Evolutionary conservation across 2,113 vertebrate genomes (phyloP).

Genomic region (Oceanites oceanicus): DNA sequence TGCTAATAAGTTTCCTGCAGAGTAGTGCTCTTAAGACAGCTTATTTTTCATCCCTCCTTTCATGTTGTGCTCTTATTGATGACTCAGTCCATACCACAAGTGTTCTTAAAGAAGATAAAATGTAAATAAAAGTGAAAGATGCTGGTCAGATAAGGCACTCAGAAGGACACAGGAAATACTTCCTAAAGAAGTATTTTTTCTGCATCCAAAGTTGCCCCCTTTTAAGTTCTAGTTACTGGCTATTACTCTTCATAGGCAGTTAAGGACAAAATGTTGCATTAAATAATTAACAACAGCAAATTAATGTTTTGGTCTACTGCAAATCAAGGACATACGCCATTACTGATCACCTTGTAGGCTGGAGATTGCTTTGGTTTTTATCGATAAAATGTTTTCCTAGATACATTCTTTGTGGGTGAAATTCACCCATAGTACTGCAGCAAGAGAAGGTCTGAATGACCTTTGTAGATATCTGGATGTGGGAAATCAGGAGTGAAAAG

Average conservation of each 20-base stretch:
- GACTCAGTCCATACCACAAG: conserved; percentile 61
- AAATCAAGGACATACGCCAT: not conserved
- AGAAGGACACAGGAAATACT: conserved; percentile 62
- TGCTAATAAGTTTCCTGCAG: conserved; percentile 77
- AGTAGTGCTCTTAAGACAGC: conserved; percentile 71
- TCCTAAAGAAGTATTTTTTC: conserved; percentile 13
- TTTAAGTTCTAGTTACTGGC: conserved; percentile 34
- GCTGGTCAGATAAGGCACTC: conserved; percentile 52
- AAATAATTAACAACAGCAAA: conserved; percentile 22
- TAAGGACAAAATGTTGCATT: conserved; percentile 17
- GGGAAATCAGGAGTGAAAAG: not conserved
- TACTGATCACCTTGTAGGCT: not conserved
- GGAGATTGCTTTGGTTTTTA: not conserved
- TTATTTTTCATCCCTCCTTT: conserved; percentile 75
- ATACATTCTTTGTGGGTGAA: not conserved
- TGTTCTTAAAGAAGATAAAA: conserved; percentile 71
- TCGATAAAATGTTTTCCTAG: not conserved
- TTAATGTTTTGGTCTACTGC: not conserved
- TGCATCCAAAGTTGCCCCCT: not conserved
- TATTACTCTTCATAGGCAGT: not conserved
- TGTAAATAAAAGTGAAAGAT: conserved; percentile 69
- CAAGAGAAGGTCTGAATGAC: not conserved
- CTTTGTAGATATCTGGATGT: rapidly evolving
- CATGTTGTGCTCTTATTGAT: conserved; percentile 73
- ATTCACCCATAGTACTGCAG: not conserved